Percentiles rank a stretch among this genome's conserved stretches.
phyloP scores from a whole-genome alignment of 2,797 vertebrate species.

The Fundulus diaphanus region DNA sequence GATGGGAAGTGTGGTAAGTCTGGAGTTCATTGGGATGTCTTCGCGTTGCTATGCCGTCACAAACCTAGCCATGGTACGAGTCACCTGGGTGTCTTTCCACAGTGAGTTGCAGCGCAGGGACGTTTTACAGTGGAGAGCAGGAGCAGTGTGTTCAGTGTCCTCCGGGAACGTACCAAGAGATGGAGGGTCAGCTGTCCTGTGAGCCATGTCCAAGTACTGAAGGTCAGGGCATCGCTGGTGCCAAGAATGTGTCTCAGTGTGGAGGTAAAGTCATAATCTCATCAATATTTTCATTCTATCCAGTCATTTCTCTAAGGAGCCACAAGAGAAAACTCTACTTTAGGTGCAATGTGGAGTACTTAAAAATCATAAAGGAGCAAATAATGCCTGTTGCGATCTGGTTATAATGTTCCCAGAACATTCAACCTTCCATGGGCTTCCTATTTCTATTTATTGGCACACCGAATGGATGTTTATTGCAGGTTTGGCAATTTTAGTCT shows the following conservation, averaged over 20 bases:
- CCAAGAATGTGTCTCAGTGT: constrained; percentile 92
- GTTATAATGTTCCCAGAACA: too few relatives aligned
- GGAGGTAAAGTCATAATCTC: constrained; percentile 79
- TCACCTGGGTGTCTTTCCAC: constrained; percentile 19
- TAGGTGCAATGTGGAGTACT: background rate
- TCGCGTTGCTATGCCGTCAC: background rate
- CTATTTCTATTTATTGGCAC: too few relatives aligned
- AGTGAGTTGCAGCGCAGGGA: constrained; percentile 90
- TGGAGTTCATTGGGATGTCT: background rate
- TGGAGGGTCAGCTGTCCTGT: constrained; percentile 90
- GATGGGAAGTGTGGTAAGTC: constrained; percentile 91
- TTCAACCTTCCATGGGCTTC: too few relatives aligned
- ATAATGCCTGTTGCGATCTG: too few relatives aligned
- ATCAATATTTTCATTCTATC: background rate
- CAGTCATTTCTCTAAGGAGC: background rate
- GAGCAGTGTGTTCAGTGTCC: constrained; percentile 88
- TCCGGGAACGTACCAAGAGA: constrained; percentile 92
- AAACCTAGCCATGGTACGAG: background rate
- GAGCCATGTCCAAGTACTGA: constrained; percentile 92
- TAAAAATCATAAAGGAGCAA: too few relatives aligned
- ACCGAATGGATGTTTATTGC: too few relatives aligned
- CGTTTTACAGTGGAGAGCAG: constrained; percentile 90
- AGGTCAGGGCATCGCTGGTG: constrained; percentile 84
- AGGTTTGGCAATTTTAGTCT: too few relatives aligned
- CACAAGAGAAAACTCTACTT: background rate